A percentile compares a stretch with the other conserved stretches of the same genome.
Conservation (phyloP, 2,797 vertebrate species). For the Pogoniulus pusillus region DNA sequence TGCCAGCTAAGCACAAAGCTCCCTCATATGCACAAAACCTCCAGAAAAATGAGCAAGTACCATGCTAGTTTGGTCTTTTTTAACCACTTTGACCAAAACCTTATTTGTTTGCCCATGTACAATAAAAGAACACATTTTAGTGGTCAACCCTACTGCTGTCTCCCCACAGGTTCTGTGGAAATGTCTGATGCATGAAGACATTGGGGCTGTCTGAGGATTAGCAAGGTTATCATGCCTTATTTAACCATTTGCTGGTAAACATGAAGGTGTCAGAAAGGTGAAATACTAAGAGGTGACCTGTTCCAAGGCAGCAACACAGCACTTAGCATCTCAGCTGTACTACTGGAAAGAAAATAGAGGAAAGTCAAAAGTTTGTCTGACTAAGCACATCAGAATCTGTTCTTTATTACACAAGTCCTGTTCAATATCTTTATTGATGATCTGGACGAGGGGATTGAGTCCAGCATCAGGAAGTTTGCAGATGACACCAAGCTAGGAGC, state of each 20-base stretch:
- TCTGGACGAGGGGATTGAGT: too few species aligned
- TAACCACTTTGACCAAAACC: slow-evolving; percentile 22
- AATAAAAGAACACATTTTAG: slow-evolving; percentile 46
- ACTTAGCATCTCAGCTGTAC: neutral
- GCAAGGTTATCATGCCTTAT: neutral
- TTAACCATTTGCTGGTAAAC: neutral
- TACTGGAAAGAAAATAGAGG: neutral
- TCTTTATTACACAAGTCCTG: neutral
- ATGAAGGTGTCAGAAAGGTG: neutral
- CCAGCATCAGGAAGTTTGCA: too few species aligned
- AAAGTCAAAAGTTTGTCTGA: neutral
- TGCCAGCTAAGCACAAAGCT: neutral
- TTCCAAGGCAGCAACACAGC: neutral
- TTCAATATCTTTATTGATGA: too few species aligned
- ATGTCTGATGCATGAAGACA: neutral
- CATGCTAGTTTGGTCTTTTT: slow-evolving; percentile 5
- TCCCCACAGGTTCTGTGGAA: neutral
- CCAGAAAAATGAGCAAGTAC: slow-evolving; percentile 15
- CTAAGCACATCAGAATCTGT: neutral
- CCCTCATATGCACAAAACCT: neutral
- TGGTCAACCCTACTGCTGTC: neutral
- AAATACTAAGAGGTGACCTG: neutral
- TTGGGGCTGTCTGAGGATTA: neutral
- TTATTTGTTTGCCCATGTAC: slow-evolving; percentile 38
- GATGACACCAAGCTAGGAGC: too few species aligned